Evolutionary conservation across 2,113 vertebrate species (phyloP).

Genomic region (Panurus biarmicus): DNA sequence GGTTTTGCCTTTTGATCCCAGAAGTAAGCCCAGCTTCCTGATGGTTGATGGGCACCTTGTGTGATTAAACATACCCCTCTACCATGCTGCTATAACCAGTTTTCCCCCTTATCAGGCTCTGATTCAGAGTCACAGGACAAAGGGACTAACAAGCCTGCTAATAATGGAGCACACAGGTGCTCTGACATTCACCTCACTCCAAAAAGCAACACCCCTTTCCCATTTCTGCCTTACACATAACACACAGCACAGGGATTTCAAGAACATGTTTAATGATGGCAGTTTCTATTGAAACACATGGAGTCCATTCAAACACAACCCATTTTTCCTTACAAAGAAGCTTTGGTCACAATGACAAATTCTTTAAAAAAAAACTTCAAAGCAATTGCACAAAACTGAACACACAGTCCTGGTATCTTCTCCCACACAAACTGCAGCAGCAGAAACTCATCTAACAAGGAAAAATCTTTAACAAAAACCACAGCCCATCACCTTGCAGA

Average conservation of each 20-base stretch:
- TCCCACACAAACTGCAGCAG: background rate
- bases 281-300: background rate
- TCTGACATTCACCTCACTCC: background rate
- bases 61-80: background rate
- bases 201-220: background rate
- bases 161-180: background rate
- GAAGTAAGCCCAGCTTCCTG: background rate
- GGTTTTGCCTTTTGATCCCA: background rate
- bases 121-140: background rate
- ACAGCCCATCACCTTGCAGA: background rate
- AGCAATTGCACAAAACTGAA: slow-evolving; percentile 17
- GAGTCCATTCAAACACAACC: background rate
- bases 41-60: background rate
- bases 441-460: background rate
- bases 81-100: background rate
- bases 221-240: background rate
- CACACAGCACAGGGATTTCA: background rate
- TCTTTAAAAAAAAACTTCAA: background rate
- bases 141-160: background rate
- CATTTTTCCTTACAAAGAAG: background rate
- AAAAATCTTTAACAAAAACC: background rate
- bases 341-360: slow-evolving; percentile 42
- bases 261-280: slow-evolving; percentile 53
- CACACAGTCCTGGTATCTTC: background rate
- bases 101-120: background rate